Evolutionary conservation across 1,140 invertebrate species (phyloP), one percentile per base, ranked within the genome.

Genomic region (Penaeus vannamei): DNA sequence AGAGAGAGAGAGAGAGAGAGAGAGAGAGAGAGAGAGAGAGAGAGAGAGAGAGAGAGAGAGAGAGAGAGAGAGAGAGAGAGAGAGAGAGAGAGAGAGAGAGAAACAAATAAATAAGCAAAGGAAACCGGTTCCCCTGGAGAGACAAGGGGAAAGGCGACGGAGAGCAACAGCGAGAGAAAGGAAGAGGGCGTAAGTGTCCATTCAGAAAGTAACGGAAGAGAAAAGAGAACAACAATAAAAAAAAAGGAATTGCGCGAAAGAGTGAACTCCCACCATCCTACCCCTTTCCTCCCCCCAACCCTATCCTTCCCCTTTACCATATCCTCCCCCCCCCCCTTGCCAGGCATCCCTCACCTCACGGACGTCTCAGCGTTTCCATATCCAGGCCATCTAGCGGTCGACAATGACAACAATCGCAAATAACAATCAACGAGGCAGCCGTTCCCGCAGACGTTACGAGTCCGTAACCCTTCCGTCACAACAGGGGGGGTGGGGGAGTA

Each of bases 21-120:
- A 62, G 29, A 29, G 32, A 29, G 19, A 32, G 32, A n/a, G 77
- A 36, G 46, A 46, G 77, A 53, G 77, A 42, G 77, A 53, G 77
- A 42, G 77, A 80, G 77, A n/a, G 77, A 80, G 46, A 80, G 77
- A 80, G 77, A 26, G 77, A 59, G 46, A 42, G 46, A 29, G 59
- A 82, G 80, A 82, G 46, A 42, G 77, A 61, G 80, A 82, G 26
- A 81, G 29, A 81, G 12, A 14, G 14, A 46, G 26, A 81, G 76
- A 36, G 29, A 32, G 76, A 32, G 22, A n/a, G 59, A 29, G 80
- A 53, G 42, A n/a, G 59, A 29, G 20, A 29, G 59, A 42, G 46
- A 29, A 22, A 60, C 53, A 42, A 53, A 60, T 23, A 84, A 61
- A 36, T 8, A 59, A 19, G 36, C n/a, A 59, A n/a, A 12, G 29